Conservation (phyloP, 1,140 invertebrate species). For the Apis cerana region DNA sequence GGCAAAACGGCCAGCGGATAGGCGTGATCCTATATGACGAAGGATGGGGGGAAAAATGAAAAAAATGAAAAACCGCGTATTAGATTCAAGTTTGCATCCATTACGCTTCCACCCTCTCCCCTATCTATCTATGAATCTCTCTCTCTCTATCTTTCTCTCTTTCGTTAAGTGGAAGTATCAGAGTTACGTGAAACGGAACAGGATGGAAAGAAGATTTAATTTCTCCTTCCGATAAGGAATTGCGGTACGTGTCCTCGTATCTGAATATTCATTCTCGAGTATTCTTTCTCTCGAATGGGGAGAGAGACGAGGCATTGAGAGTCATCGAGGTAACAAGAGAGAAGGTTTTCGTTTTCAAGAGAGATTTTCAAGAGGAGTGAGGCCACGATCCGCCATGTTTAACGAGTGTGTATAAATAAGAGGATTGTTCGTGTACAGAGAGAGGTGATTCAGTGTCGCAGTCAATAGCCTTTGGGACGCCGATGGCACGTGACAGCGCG, state of each 20-base stretch:
- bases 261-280: no score
- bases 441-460: slow-evolving; percentile 39
- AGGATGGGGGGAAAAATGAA: neutral
- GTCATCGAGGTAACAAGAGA: no score
- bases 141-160: neutral
- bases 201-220: no score
- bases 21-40: neutral
- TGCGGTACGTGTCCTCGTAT: no score
- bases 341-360: no score
- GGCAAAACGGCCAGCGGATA: slow-evolving; percentile 5
- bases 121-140: no score
- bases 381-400: slow-evolving; percentile 23
- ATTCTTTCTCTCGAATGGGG: no score
- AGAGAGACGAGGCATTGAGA: no score
- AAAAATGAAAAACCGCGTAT: slow-evolving; percentile 3
- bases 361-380: slow-evolving; percentile 35
- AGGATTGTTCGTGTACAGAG: slow-evolving; percentile 45
- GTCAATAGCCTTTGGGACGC: slow-evolving; percentile 66
- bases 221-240: no score
- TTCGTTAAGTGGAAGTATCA: neutral
- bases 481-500: slow-evolving; percentile 68
- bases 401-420: slow-evolving; percentile 53
- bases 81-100: slow-evolving; percentile 27
- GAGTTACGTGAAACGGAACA: no score
- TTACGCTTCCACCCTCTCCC: neutral